These are phyloP conservation scores for Neuroscelio doddi DNA, from an alignment of 2,888 invertebrate species.

Conservation along the genomic window DNA sequence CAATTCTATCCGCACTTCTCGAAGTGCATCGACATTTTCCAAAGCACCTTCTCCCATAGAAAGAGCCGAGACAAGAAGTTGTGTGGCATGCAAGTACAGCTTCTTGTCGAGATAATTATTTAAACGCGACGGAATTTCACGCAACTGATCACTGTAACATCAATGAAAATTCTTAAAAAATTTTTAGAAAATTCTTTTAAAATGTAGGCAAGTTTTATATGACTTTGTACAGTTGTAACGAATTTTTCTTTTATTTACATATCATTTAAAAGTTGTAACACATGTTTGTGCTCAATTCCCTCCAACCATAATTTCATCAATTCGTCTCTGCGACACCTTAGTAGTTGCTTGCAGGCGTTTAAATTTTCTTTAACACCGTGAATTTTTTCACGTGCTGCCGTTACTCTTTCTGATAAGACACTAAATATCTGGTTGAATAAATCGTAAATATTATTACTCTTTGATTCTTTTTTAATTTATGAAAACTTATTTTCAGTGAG, in stretches of 20 bases:
- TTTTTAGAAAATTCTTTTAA: constrained; percentile 22
- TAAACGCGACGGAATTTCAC: constrained; percentile 82
- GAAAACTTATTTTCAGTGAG: no score
- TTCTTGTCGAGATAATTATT: constrained; percentile 80
- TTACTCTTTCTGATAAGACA: constrained; percentile 83
- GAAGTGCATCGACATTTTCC: constrained; percentile 87
- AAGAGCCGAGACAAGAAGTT: constrained; percentile 82
- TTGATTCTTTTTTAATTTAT: no score
- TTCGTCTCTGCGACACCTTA: constrained; percentile 94
- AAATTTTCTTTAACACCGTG: constrained; percentile 86
- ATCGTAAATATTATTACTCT: no score
- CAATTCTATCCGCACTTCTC: constrained; percentile 84
- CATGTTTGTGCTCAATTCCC: constrained; percentile 95
- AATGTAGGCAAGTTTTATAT: no score
- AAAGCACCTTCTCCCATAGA: constrained; percentile 81
- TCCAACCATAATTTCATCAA: constrained; percentile 95
- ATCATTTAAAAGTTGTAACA: constrained; percentile 89
- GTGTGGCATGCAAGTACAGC: constrained; percentile 90
- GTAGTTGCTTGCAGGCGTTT: constrained; percentile 85
- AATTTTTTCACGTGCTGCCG: constrained; percentile 83
- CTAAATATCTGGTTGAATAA: constrained; percentile 79
- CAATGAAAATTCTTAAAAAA: constrained; percentile 6
- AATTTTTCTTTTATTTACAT: no score
- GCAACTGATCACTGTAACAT: constrained; percentile 79
- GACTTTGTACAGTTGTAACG: no score